Evolutionary conservation across 2,888 invertebrate genomes (phyloP).

Genomic region (Balanococcus diminutus): DNA sequence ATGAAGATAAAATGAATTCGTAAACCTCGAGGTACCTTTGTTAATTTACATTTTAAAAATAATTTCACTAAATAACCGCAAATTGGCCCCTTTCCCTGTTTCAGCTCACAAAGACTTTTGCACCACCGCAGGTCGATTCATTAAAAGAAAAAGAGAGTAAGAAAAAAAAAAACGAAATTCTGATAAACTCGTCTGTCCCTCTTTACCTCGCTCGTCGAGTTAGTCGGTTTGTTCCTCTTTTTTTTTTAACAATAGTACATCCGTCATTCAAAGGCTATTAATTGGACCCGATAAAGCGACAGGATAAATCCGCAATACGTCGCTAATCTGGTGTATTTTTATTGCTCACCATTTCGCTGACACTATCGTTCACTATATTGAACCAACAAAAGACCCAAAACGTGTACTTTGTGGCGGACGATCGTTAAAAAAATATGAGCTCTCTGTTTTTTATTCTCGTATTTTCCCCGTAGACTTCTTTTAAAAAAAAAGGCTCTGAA

Average conservation of each 20-base stretch:
- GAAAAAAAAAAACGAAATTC: neutral
- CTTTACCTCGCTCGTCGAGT: neutral
- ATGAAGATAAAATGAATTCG: too few relatives aligned
- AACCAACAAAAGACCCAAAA: neutral
- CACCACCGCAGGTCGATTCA: neutral
- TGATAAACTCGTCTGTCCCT: neutral
- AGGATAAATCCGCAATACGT: neutral
- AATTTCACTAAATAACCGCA: neutral
- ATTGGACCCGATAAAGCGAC: constrained; percentile 23
- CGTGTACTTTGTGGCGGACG: neutral
- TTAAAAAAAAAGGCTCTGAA: neutral
- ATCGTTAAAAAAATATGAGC: constrained; percentile 11
- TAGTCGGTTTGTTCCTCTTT: neutral
- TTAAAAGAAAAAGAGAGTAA: neutral
- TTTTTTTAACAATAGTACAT: constrained; percentile 1
- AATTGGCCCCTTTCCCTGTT: neutral
- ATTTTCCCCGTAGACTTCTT: neutral
- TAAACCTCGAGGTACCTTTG: neutral
- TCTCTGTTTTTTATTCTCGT: neutral
- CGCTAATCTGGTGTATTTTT: constrained; percentile 23
- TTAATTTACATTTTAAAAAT: neutral
- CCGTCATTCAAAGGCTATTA: constrained; percentile 9
- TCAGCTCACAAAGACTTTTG: neutral
- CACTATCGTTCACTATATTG: neutral
- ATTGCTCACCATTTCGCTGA: constrained; percentile 7